Conservation (phyloP, 1,140 invertebrate species). For the Pseudachorutes palmiensis region DNA sequence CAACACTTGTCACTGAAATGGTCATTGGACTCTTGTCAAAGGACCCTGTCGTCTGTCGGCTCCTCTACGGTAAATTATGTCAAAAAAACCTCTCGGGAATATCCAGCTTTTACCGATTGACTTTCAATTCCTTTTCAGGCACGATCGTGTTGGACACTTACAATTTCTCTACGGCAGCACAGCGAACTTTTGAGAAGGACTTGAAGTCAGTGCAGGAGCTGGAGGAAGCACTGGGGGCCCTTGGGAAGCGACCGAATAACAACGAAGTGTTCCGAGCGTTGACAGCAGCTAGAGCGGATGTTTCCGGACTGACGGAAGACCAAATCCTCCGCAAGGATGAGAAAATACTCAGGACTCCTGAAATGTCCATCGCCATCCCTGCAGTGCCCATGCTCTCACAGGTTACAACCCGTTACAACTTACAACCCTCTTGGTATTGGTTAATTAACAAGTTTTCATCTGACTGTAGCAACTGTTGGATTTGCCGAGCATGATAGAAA, state of each 20-base stretch:
- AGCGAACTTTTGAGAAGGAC: constrained; percentile 55
- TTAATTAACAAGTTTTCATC: neutral
- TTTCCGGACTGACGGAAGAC: constrained; percentile 47
- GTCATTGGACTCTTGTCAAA: constrained; percentile 42
- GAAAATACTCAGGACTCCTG: constrained; percentile 48
- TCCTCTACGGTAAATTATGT: constrained; percentile 44
- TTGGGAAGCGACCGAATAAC: constrained; percentile 42
- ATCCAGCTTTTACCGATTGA: neutral
- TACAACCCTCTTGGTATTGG: neutral
- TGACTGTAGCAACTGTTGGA: constrained; percentile 36
- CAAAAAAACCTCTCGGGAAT: neutral
- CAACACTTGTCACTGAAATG: constrained; percentile 54
- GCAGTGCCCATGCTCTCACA: constrained; percentile 48
- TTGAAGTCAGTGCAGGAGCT: constrained; percentile 45
- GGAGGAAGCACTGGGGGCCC: constrained; percentile 37
- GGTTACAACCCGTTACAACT: constrained; percentile 20
- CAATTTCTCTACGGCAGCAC: constrained; percentile 54
- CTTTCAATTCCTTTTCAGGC: constrained; percentile 44
- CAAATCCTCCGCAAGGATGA: constrained; percentile 58
- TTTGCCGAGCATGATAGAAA: constrained; percentile 30
- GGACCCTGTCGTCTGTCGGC: constrained; percentile 40
- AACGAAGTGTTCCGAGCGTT: constrained; percentile 47
- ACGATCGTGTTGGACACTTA: constrained; percentile 67
- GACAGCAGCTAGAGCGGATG: constrained; percentile 51
- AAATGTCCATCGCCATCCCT: constrained; percentile 50